phyloP scores from a whole-genome alignment of 1,140 invertebrate species.

The Melanaphis sacchari region DNA sequence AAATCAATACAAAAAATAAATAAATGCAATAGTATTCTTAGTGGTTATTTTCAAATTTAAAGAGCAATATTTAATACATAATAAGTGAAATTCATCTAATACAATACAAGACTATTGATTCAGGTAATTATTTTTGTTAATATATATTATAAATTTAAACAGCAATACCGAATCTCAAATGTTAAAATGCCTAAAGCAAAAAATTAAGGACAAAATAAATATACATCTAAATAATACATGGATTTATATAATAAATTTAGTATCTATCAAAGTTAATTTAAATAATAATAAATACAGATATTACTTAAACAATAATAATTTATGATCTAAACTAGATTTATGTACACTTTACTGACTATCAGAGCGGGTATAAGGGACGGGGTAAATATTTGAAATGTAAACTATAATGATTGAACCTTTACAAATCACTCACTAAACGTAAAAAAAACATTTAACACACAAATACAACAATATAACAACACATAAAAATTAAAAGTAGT shows the following conservation, averaged over 20 bases:
- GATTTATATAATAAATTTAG: constrained; percentile 49
- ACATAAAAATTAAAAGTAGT: constrained; percentile 56
- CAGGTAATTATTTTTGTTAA: constrained; percentile 27
- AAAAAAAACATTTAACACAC: constrained; percentile 54
- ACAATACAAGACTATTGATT: constrained; percentile 1
- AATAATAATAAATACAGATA: constrained; percentile 46
- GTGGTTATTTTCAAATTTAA: neutral
- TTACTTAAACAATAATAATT: constrained; percentile 43
- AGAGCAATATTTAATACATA: constrained; percentile 2
- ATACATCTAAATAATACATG: constrained; percentile 51
- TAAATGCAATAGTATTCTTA: constrained; percentile 21
- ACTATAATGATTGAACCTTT: constrained; percentile 45
- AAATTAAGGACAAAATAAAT: constrained; percentile 40
- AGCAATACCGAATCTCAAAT: constrained; percentile 35
- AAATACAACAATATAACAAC: constrained; percentile 57
- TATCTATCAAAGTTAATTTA: constrained; percentile 52
- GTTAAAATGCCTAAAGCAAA: constrained; percentile 43
- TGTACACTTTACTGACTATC: constrained; percentile 46
- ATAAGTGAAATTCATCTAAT: neutral
- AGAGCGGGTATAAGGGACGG: constrained; percentile 20
- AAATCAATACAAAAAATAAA: neutral
- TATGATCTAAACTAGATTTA: constrained; percentile 20
- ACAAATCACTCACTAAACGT: constrained; percentile 52
- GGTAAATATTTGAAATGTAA: constrained; percentile 34
- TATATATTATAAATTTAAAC: neutral